Evolutionary conservation across 2,888 invertebrate genomes (phyloP), one percentile per base, ranked within the genome.

Genomic region (Tigriopus californicus): DNA sequence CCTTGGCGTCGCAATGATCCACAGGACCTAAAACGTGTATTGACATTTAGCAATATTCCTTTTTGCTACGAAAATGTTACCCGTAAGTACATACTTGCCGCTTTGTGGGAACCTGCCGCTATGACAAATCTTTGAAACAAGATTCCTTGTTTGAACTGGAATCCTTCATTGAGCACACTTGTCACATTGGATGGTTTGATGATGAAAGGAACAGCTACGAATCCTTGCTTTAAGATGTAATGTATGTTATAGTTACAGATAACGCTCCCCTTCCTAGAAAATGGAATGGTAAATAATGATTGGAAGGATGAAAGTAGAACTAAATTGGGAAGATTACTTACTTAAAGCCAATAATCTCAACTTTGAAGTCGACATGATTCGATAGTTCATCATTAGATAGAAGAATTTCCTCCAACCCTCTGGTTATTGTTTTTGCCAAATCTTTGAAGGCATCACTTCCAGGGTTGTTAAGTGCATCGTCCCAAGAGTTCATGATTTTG

Each of bases 71-170:
- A 33, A 3, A 33, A 33, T 33, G 3, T 33, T 8, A 33, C 8
- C 33, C 33, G 8, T 33, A 5, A 5, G 3, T 3, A 52, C 52
- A 33, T 54, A 54, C 54, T 54, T 49, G 58, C 48, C 1, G 49
- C 58, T 33, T 58, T 58, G 33, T 49, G 49, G 33, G 58, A 58
- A 20, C 58, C 58, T 20, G 49, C 20, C 10, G 49, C 58, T 3
- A 58, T 58, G 47, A 58, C 40, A 58, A 58, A 58, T 33, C 49
- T 20, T 40, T 58, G 58, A 33, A 58, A 58, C 11, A 58, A 18
- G 20, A 58, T 58, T 58, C 58, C 58, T 18, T 22, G 22, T 20
- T 49, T 8, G 33, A 58, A 58, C 24, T 58, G 24, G 40, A 58
- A 58, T 15, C 33, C 46, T 15, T 58, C 24, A 15, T 15, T 15